phyloP scores from a whole-genome alignment of 2,797 vertebrate genomes.

The Sebastes ruberrimus region DNA sequence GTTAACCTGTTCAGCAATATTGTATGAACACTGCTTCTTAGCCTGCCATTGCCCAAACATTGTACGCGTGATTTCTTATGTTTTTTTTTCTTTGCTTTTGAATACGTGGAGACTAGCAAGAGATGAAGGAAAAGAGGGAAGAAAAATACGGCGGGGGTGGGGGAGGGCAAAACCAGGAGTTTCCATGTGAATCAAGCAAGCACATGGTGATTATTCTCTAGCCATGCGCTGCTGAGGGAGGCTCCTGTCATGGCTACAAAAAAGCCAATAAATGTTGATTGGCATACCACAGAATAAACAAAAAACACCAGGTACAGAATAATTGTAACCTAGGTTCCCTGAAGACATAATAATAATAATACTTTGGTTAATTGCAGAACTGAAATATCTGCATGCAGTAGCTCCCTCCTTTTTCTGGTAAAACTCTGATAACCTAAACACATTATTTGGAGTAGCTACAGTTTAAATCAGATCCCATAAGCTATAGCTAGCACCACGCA shows the following conservation, averaged over 20 bases:
- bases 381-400: not conserved
- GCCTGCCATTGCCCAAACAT: slow-evolving; percentile 7
- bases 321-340: not conserved
- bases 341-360: not conserved
- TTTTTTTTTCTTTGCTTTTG: not conserved
- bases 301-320: not conserved
- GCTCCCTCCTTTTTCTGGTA: not conserved
- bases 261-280: not conserved
- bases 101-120: slow-evolving; percentile 40
- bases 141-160: slow-evolving; percentile 54
- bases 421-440: not conserved
- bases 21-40: slow-evolving; percentile 25
- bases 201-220: slow-evolving; percentile 59
- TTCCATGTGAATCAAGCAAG: slow-evolving; percentile 58
- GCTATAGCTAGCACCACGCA: slow-evolving; percentile 67
- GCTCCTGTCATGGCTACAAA: slow-evolving; percentile 23
- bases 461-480: slow-evolving; percentile 13
- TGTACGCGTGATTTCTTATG: slow-evolving; percentile 39
- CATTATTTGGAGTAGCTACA: not conserved
- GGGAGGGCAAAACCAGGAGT: slow-evolving; percentile 50
- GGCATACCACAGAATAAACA: not conserved
- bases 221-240: slow-evolving; percentile 31
- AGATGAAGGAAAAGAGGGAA: slow-evolving; percentile 69
- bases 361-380: not conserved
- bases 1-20: not conserved